phyloP scores from a whole-genome alignment of 2,797 vertebrate species.

The Pangasius mekongensis region DNA sequence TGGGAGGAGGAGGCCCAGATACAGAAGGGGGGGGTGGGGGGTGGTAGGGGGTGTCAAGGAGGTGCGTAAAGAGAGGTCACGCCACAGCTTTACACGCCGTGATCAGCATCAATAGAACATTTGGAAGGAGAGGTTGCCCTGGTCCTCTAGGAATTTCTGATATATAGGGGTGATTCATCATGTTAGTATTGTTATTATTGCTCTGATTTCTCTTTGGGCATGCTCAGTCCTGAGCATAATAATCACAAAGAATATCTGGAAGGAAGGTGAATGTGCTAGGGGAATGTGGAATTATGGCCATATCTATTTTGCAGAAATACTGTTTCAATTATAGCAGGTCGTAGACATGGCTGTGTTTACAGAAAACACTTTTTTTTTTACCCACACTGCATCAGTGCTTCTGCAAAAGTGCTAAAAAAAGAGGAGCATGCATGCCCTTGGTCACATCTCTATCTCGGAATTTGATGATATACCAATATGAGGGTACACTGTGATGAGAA shows the following conservation, averaged over 20 bases:
- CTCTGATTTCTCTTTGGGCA: conserved; percentile 53
- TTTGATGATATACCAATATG: neutral
- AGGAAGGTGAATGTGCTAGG: conserved; percentile 44
- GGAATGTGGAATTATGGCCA: conserved; percentile 46
- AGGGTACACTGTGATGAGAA: neutral
- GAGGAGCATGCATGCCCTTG: neutral
- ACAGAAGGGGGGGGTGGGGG: conserved; percentile 46
- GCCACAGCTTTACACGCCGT: conserved; percentile 76
- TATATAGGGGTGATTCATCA: conserved; percentile 77
- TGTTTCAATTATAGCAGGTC: conserved; percentile 45
- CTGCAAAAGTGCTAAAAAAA: neutral
- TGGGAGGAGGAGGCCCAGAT: conserved; percentile 68
- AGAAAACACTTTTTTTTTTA: neutral
- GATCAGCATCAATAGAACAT: conserved; percentile 80
- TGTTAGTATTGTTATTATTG: conserved; percentile 69
- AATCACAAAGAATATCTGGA: conserved; percentile 45
- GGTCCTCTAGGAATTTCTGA: conserved; percentile 70
- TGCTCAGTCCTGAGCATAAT: conserved; percentile 44
- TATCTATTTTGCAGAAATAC: neutral
- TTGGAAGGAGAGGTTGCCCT: conserved; percentile 71
- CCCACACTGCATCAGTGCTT: neutral
- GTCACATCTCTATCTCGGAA: neutral
- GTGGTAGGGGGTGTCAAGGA: conserved; percentile 40
- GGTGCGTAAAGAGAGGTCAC: conserved; percentile 76
- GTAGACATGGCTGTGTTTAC: neutral